Percentiles rank a stretch among this genome's conserved stretches.
Evolutionary conservation across 2,888 invertebrate species (phyloP).

Genomic region (Zelleria hepariella): DNA sequence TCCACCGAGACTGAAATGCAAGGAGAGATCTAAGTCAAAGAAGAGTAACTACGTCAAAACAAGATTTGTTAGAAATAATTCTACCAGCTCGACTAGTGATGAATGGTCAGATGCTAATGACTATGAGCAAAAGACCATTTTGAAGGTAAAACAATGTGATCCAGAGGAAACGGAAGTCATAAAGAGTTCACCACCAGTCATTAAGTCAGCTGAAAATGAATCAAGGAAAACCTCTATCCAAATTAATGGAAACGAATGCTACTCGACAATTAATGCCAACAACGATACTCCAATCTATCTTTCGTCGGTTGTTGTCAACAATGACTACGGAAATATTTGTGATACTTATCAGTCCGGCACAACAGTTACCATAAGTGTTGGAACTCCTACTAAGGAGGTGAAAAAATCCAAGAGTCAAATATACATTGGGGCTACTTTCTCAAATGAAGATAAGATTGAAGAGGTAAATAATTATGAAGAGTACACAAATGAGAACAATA

Average conservation of each 20-base stretch:
- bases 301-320: slow-evolving; percentile 80
- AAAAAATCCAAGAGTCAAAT: slow-evolving; percentile 66
- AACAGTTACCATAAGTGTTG: slow-evolving; percentile 75
- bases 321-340: slow-evolving; percentile 57
- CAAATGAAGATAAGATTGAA: slow-evolving; percentile 29
- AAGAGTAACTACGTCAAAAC: slow-evolving; percentile 68
- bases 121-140: slow-evolving; percentile 57
- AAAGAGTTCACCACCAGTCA: slow-evolving; percentile 27
- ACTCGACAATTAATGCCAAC: slow-evolving; percentile 81
- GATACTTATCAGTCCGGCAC: slow-evolving; percentile 68
- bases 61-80: slow-evolving; percentile 58
- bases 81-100: slow-evolving; percentile 63
- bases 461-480: slow-evolving; percentile 58
- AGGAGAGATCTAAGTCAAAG: slow-evolving; percentile 48
- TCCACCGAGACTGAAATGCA: slow-evolving; percentile 55
- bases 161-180: slow-evolving; percentile 57
- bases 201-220: slow-evolving; percentile 44
- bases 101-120: slow-evolving; percentile 66
- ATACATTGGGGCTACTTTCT: slow-evolving; percentile 57
- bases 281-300: slow-evolving; percentile 79
- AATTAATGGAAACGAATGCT: slow-evolving; percentile 82
- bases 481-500: slow-evolving; percentile 40
- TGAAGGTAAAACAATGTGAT: slow-evolving; percentile 60
- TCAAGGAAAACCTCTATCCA: slow-evolving; percentile 78
- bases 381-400: slow-evolving; percentile 58